A percentile compares a stretch with the other conserved stretches of the same genome.
Conservation (phyloP, 53 echinoderm and acorn worm genomes). For the Temnopleurus reevesii region DNA sequence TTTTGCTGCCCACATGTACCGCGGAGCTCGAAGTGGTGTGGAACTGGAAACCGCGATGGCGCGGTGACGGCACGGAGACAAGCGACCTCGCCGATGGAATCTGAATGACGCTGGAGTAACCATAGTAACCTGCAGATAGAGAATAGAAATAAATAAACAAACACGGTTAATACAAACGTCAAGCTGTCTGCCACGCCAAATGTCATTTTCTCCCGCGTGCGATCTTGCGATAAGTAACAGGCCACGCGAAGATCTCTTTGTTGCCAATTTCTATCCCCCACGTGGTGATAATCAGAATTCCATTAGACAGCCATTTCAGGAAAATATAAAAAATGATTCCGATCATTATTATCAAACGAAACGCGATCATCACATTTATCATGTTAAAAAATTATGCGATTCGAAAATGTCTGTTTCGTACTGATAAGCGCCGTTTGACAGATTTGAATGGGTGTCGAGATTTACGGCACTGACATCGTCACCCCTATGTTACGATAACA, state of each 20-base stretch:
- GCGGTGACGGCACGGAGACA: conserved; percentile 35
- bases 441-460: neutral
- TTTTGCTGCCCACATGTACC: neutral
- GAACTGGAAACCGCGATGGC: conserved; percentile 25
- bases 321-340: neutral
- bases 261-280: conserved; percentile 12
- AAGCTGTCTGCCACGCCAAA: neutral
- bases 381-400: neutral
- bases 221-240: neutral
- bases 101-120: conserved; percentile 56
- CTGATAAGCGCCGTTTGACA: conserved; percentile 6
- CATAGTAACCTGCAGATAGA: conserved; percentile 44
- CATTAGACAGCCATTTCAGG: neutral
- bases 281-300: neutral
- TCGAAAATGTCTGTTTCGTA: neutral
- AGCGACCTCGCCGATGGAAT: conserved; percentile 38
- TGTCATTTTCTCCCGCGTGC: neutral
- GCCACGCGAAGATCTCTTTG: neutral
- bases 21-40: conserved; percentile 27
- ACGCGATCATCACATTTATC: neutral
- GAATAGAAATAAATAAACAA: neutral
- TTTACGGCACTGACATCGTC: conserved; percentile 38
- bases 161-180: neutral
- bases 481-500: neutral
- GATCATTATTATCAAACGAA: neutral